Percentiles rank a stretch among this genome's conserved stretches.
Conservation (phyloP, 2,113 vertebrate species). For the Neopipo cinnamomea region DNA sequence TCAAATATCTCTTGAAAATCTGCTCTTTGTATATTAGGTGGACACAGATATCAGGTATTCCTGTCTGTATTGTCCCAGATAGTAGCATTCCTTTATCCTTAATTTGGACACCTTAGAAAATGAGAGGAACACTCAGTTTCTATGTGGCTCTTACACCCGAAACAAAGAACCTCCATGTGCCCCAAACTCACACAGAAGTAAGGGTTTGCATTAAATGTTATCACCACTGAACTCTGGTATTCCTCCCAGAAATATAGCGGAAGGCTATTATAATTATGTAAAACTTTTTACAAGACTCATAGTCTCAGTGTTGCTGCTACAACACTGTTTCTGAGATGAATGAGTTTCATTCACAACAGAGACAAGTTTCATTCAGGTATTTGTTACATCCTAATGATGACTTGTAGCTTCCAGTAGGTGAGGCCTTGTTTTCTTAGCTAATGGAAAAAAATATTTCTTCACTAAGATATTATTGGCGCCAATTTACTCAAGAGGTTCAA, state of each 20-base stretch:
- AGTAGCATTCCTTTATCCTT: neutral
- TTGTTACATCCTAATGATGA: neutral
- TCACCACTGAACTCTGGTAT: neutral
- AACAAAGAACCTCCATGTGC: neutral
- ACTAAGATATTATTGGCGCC: neutral
- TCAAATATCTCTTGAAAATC: neutral
- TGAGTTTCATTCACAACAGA: conserved; percentile 13
- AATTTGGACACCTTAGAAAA: neutral
- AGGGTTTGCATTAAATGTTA: neutral
- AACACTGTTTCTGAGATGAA: neutral
- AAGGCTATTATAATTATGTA: neutral
- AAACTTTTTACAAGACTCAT: neutral
- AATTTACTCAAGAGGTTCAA: neutral
- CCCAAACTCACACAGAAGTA: neutral
- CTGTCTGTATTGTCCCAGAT: neutral
- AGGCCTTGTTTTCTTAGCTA: neutral
- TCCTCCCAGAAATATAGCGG: neutral
- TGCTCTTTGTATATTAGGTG: neutral
- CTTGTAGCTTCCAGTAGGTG: neutral
- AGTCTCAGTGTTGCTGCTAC: neutral
- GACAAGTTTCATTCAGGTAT: conserved; percentile 14
- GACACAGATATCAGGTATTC: neutral
- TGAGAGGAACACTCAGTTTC: neutral
- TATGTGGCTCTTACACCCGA: neutral
- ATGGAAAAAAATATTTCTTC: neutral